Evolutionary conservation across 2,888 invertebrate genomes (phyloP).

Genomic region (Thecophora atra): DNA sequence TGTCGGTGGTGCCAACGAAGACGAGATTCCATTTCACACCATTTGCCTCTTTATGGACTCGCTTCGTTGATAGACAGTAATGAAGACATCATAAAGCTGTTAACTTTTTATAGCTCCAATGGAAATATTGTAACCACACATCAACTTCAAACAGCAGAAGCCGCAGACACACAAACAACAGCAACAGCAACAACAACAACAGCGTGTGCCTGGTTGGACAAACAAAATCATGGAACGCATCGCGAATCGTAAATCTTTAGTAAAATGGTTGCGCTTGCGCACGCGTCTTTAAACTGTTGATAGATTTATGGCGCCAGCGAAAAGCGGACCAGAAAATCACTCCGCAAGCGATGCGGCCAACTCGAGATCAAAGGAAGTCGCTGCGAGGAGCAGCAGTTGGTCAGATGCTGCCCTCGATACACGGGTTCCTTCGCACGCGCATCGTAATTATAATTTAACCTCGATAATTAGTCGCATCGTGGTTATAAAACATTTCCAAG

Average conservation of each 20-base stretch:
- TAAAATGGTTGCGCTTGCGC: slow-evolving; percentile 35
- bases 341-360: neutral
- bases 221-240: slow-evolving; percentile 23
- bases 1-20: neutral
- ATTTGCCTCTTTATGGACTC: neutral
- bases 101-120: slow-evolving; percentile 18
- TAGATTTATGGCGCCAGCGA: slow-evolving; percentile 37
- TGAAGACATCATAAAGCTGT: slow-evolving; percentile 30
- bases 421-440: slow-evolving; percentile 41
- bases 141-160: slow-evolving; percentile 4
- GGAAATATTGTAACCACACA: neutral
- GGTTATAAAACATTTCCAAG: slow-evolving; percentile 56
- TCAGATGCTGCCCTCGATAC: slow-evolving; percentile 18
- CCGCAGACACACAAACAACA: slow-evolving; percentile 6
- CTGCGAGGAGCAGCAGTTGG: slow-evolving; percentile 4
- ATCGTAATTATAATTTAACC: slow-evolving; percentile 59
- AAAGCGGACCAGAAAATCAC: slow-evolving; percentile 5
- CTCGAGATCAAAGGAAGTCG: slow-evolving; percentile 12
- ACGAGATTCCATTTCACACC: too few species aligned
- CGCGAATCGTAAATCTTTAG: slow-evolving; percentile 27
- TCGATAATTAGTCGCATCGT: slow-evolving; percentile 62
- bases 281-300: slow-evolving; percentile 33
- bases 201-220: slow-evolving; percentile 16
- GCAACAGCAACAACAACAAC: slow-evolving; percentile 17
- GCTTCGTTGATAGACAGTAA: slow-evolving; percentile 4